phyloP scores from a whole-genome alignment of 2,113 vertebrate genomes.

The Daboia siamensis region DNA sequence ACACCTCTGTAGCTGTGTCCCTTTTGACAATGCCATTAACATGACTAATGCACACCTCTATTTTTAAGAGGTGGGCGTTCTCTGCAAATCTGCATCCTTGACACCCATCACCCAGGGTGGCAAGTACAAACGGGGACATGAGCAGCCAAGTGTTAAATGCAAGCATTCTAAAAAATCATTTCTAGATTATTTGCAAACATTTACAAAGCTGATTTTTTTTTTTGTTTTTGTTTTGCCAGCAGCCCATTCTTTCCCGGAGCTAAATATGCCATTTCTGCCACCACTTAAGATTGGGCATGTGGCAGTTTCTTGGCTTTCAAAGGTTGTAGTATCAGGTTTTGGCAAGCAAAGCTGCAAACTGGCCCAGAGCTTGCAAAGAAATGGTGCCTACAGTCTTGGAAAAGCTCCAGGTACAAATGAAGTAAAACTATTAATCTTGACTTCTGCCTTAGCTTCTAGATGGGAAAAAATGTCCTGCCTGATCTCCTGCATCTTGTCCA shows the following conservation, averaged over 20 bases:
- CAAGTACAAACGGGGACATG: neutral
- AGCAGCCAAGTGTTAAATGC: neutral
- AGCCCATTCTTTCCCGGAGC: neutral
- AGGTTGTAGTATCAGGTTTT: neutral
- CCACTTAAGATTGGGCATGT: neutral
- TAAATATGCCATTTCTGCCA: neutral
- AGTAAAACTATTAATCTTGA: neutral
- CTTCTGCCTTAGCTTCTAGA: neutral
- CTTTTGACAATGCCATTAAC: neutral
- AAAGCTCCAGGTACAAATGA: neutral
- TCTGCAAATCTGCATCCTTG: neutral
- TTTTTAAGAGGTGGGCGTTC: neutral
- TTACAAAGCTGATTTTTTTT: neutral
- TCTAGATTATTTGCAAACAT: constrained; percentile 6
- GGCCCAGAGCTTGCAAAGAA: neutral
- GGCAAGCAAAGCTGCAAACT: neutral
- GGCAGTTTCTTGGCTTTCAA: neutral
- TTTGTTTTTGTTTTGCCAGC: neutral
- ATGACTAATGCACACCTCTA: neutral
- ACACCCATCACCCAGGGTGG: neutral
- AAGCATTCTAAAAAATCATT: neutral
- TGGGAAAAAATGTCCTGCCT: neutral
- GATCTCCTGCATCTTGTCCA: neutral
- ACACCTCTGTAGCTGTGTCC: neutral
- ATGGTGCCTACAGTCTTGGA: neutral